A percentile compares a stretch with the other conserved stretches of the same genome.
Conservation (phyloP, 2,797 vertebrate species). For the Dendrocincla tyrannina region DNA sequence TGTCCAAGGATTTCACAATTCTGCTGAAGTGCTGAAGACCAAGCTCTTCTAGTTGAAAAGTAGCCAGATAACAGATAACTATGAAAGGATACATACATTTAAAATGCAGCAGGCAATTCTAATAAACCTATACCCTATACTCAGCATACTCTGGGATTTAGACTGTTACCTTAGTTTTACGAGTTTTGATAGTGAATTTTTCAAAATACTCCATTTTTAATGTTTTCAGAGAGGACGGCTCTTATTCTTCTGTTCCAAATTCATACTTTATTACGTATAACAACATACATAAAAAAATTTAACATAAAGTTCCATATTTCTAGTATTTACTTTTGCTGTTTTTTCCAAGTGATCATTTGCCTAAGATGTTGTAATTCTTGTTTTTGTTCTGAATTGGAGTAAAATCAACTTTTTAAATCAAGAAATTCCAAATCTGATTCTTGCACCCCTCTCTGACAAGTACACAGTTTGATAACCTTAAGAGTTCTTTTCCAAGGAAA, state of each 20-base stretch:
- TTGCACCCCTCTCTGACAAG: not conserved
- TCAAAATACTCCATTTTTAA: not conserved
- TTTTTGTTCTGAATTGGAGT: not conserved
- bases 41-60: conserved; percentile 85
- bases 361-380: not conserved
- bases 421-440: not conserved
- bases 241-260: not conserved
- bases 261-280: not conserved
- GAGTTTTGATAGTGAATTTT: not conserved
- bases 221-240: not conserved
- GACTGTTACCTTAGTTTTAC: not conserved
- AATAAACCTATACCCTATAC: not conserved
- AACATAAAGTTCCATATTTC: not conserved
- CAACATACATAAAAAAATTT: not conserved
- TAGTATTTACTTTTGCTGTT: not conserved
- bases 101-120: not conserved
- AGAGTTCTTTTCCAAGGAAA: not conserved
- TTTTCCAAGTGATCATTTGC: not conserved
- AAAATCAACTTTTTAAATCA: not conserved
- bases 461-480: not conserved
- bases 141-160: not conserved
- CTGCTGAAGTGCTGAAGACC: conserved; percentile 82
- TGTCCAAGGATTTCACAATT: conserved; percentile 85
- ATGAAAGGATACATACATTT: conserved; percentile 21
- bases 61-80: conserved; percentile 90